Evolutionary conservation across 2,797 vertebrate species (phyloP).

Genomic region (Sphenodon punctatus): DNA sequence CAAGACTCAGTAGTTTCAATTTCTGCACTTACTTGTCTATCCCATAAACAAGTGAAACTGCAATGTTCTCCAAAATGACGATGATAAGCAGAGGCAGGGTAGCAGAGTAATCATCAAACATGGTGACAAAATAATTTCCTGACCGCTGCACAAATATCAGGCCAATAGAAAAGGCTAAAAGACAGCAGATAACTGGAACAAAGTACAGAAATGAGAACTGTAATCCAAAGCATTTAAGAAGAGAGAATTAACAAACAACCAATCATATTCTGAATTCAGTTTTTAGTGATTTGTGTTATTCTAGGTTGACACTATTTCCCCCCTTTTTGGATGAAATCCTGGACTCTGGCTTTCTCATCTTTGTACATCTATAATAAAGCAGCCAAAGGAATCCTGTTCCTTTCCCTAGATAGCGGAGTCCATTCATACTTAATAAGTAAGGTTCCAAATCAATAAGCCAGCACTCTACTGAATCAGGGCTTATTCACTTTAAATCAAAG

Average conservation of each 20-base stretch:
- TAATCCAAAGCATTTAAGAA: not conserved
- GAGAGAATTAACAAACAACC: not conserved
- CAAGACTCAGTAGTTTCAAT: not conserved
- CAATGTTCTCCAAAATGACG: slow-evolving; percentile 92
- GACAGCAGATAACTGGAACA: slow-evolving; percentile 87
- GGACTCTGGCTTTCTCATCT: not conserved
- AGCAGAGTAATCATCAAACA: slow-evolving; percentile 98
- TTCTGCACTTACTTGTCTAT: slow-evolving; percentile 88
- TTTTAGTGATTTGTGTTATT: not conserved
- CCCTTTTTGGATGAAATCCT: not conserved
- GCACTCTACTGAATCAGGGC: not conserved
- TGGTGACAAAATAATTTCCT: slow-evolving; percentile 96
- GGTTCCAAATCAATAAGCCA: not conserved
- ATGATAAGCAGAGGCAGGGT: slow-evolving; percentile 93
- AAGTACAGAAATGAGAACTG: slow-evolving; percentile 33
- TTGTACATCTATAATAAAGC: not conserved
- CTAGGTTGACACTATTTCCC: not conserved
- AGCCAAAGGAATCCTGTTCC: not conserved
- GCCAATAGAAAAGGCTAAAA: slow-evolving; percentile 90
- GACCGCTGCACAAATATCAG: slow-evolving; percentile 95
- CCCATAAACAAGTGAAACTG: slow-evolving; percentile 91
- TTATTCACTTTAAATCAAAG: not conserved
- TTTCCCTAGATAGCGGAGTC: not conserved
- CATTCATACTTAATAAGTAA: not conserved
- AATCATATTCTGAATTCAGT: not conserved